Evolutionary conservation across 1,140 invertebrate genomes (phyloP).

Genomic region (Eupristina koningsbergeri): DNA sequence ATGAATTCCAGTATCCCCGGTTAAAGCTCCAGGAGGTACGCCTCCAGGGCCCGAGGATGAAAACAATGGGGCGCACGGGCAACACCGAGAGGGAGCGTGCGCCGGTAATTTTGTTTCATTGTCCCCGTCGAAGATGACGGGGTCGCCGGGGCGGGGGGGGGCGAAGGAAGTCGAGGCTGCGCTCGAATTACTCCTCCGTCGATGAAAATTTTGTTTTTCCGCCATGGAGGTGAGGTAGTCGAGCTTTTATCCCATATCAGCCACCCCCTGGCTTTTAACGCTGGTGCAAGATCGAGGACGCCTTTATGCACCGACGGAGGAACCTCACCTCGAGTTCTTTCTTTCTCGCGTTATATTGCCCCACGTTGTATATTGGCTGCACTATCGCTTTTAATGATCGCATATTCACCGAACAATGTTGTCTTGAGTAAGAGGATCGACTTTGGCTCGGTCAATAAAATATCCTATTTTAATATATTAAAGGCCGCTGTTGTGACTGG

Average conservation of each 20-base stretch:
- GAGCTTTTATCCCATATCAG: slow-evolving; percentile 52
- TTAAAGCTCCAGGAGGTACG: background rate
- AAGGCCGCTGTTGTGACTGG: background rate
- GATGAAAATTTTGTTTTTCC: slow-evolving; percentile 61
- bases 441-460: background rate
- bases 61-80: slow-evolving; percentile 40
- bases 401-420: slow-evolving; percentile 23
- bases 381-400: slow-evolving; percentile 36
- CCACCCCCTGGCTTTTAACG: slow-evolving; percentile 37
- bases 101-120: slow-evolving; percentile 1
- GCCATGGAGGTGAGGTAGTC: slow-evolving; percentile 16
- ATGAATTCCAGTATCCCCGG: slow-evolving; percentile 36
- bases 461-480: slow-evolving; percentile 12
- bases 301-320: slow-evolving; percentile 20
- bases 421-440: background rate
- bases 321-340: background rate
- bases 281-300: slow-evolving; percentile 13
- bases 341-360: slow-evolving; percentile 1
- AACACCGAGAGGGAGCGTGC: background rate
- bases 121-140: background rate
- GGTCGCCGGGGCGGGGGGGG: too few species aligned
- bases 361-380: slow-evolving; percentile 8
- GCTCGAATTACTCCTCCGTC: slow-evolving; percentile 45
- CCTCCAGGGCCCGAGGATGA: background rate
- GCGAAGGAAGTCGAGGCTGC: slow-evolving; percentile 39